These are phyloP conservation scores for Harpegnathos saltator DNA, from an alignment of 1,140 invertebrate species.

Conservation along the genomic window DNA sequence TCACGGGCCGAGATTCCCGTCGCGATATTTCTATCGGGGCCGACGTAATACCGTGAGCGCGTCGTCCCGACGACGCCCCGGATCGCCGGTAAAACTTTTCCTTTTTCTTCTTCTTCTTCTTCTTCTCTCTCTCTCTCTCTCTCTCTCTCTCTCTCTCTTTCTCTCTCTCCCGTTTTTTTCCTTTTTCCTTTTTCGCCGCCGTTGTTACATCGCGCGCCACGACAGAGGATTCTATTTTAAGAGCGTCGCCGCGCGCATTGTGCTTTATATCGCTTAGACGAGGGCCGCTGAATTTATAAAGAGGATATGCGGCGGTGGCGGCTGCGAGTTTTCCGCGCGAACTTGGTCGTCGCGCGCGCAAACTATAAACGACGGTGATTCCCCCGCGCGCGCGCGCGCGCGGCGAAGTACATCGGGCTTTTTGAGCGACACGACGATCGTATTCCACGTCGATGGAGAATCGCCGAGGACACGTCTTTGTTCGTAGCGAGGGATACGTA, in stretches of 20 bases:
- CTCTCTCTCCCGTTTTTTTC: too few species aligned
- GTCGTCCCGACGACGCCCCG: background rate
- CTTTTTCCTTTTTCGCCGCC: background rate
- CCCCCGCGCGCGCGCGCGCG: too few species aligned
- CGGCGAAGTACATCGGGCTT: slow-evolving; percentile 11
- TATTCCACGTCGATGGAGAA: slow-evolving; percentile 13
- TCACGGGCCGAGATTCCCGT: slow-evolving; percentile 70
- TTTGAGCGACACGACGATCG: slow-evolving; percentile 16
- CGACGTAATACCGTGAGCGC: slow-evolving; percentile 44
- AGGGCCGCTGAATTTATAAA: slow-evolving; percentile 53
- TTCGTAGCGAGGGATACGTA: background rate
- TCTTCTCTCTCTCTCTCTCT: too few species aligned
- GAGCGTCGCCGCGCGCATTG: slow-evolving; percentile 35
- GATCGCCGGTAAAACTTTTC: slow-evolving; percentile 40
- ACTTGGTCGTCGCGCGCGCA: slow-evolving; percentile 47
- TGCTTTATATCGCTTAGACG: slow-evolving; percentile 43
- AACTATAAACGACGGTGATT: slow-evolving; percentile 47
- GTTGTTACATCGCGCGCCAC: slow-evolving; percentile 22
- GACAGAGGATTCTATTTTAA: slow-evolving; percentile 69
- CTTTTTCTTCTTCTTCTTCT: background rate
- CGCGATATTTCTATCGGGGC: slow-evolving; percentile 62
- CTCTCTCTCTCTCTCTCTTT: too few species aligned
- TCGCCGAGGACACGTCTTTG: background rate
- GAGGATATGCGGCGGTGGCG: background rate
- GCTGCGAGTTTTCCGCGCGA: slow-evolving; percentile 41